These are phyloP conservation scores for Oscarella lobularis DNA, from an alignment of 37 sponge, comb jelly and placozoan species.

Conservation along the genomic window DNA sequence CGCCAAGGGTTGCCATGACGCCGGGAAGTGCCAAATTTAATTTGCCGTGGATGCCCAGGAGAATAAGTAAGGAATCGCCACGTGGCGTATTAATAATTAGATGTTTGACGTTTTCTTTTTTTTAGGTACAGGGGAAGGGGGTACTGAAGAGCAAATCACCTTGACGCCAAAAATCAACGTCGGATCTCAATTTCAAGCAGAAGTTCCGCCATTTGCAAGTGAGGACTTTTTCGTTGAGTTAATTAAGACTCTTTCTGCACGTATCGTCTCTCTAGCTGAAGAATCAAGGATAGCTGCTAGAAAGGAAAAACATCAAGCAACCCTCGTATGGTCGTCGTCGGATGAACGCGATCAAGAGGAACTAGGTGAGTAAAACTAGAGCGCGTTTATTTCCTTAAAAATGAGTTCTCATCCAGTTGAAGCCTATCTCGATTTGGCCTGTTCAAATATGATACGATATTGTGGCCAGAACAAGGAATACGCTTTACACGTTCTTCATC, in stretches of 20 bases:
- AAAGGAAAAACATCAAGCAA: neutral
- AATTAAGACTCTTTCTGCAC: neutral
- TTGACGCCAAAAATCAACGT: conserved; percentile 43
- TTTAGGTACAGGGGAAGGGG: neutral
- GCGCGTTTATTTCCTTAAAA: neutral
- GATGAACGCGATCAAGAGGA: neutral
- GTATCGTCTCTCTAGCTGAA: neutral
- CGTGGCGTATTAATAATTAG: neutral
- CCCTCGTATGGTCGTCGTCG: neutral
- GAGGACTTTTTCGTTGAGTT: neutral
- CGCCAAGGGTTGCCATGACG: neutral
- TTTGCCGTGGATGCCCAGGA: neutral
- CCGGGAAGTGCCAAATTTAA: neutral
- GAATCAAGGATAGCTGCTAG: neutral
- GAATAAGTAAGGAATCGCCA: neutral
- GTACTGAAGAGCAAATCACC: neutral
- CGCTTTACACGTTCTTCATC: conserved; percentile 49
- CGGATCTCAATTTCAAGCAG: conserved; percentile 68
- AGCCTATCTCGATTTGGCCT: conserved; percentile 68
- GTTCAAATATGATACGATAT: conserved; percentile 48
- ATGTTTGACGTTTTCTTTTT: neutral
- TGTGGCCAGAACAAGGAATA: conserved; percentile 71
- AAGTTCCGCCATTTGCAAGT: conserved; percentile 10
- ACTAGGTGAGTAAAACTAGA: neutral
- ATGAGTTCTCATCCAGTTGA: conserved; percentile 27